Evolutionary conservation across 1,140 invertebrate genomes (phyloP), one percentile per base, ranked within the genome.

Genomic region (Calephelis nemesis): DNA sequence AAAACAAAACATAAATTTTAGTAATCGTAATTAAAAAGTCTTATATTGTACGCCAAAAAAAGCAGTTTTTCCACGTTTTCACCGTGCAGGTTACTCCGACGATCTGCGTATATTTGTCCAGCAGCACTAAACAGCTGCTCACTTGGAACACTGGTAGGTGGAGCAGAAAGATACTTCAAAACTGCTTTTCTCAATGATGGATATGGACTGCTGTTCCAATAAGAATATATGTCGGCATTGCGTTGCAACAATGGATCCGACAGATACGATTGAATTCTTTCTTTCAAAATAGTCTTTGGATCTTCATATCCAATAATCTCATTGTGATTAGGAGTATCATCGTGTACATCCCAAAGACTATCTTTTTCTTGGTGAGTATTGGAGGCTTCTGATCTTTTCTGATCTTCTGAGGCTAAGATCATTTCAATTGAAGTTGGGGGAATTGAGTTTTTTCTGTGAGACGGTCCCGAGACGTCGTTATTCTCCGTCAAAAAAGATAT

Each of bases 81-180:
- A 42, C 62, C 62, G 11, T 3, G 6, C n/a, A 58, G 42, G 13
- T 73, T 73, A 69, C 45, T 49, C 5, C 64, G 63, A 50, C 54
- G 15, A 69, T 73, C 64, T 40, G 58, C 5, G 47, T 73, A 69
- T 69, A 72, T 69, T 72, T 68, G 71, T 5, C 71, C 71, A 68
- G 67, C 71, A 63, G 71, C 71, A 69, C 76, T 80, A 60, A 78
- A 78, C 50, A 78, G 19, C 49, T 78, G 76, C 64, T 80, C 74
- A 69, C 77, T 77, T n/a, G 74, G 63, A 8, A 80, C 76, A 68
- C 76, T 80, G 72, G 49, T 50, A 13, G 49, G 49, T 67, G 74
- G 75, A 70, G 75, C 77, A 48, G 75, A 79, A 49, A 77, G 62
- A 60, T 70, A 81, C 69, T 78, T 80, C 64, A 72, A 58, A 42